Conservation (phyloP, 2,888 invertebrate species). For the Entomobrya proxima region DNA sequence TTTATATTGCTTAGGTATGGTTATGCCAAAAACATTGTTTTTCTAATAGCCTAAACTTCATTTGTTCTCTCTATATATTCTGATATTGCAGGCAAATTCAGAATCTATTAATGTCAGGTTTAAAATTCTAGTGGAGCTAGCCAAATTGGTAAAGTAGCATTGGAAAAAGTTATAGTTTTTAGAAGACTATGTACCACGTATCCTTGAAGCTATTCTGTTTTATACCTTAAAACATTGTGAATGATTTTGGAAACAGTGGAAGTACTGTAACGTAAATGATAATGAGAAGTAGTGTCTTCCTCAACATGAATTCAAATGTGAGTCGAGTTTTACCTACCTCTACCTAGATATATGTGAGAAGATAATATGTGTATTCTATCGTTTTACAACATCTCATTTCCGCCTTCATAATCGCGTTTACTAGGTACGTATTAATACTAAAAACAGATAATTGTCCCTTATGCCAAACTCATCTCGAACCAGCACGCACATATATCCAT, state of each 20-base stretch:
- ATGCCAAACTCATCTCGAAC: not conserved
- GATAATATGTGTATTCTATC: slow-evolving; percentile 2
- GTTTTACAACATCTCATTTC: slow-evolving; percentile 54
- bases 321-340: not conserved
- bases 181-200: not conserved
- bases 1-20: no score
- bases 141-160: slow-evolving; percentile 10
- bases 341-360: not conserved
- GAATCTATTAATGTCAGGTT: slow-evolving; percentile 34
- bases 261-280: not conserved
- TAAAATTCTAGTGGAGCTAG: slow-evolving; percentile 36
- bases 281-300: not conserved
- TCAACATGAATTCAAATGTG: slow-evolving; percentile 1
- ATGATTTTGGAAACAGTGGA: slow-evolving; percentile 25
- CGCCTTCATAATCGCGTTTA: slow-evolving; percentile 56
- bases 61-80: not conserved
- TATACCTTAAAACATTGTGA: slow-evolving; percentile 1
- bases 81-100: slow-evolving; percentile 44
- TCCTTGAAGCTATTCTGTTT: not conserved
- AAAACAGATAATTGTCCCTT: slow-evolving; percentile 38
- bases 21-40: no score
- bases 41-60: no score
- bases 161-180: not conserved
- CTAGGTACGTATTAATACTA: not conserved
- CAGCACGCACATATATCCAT: not conserved